Conservation (phyloP, 53 echinoderm and acorn worm species). For the Zoroaster sp. region DNA sequence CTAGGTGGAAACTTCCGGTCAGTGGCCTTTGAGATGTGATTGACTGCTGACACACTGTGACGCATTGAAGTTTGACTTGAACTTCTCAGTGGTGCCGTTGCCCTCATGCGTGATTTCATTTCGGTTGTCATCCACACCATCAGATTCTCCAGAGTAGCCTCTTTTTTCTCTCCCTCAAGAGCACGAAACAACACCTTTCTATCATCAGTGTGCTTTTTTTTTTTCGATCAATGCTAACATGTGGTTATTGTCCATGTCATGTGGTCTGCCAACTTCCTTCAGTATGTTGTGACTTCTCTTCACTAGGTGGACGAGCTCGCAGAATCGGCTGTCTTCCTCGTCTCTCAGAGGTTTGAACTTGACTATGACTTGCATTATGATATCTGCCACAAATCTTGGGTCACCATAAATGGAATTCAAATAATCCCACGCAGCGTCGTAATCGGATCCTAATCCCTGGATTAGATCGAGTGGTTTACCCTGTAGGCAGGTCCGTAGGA, state of each 20-base stretch:
- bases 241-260: constrained; percentile 70
- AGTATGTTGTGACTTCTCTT: constrained; percentile 65
- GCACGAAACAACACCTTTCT: neutral
- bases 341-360: constrained; percentile 51
- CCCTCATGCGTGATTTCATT: constrained; percentile 65
- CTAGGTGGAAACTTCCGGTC: neutral
- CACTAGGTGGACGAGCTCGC: constrained; percentile 63
- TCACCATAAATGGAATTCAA: constrained; percentile 63
- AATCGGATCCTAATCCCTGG: constrained; percentile 56
- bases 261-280: constrained; percentile 42
- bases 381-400: constrained; percentile 58
- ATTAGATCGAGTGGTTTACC: constrained; percentile 54
- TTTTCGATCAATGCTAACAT: constrained; percentile 63
- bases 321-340: constrained; percentile 59
- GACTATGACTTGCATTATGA: constrained; percentile 47
- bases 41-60: neutral
- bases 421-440: constrained; percentile 54
- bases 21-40: neutral
- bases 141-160: constrained; percentile 25
- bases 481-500: constrained; percentile 37
- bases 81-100: constrained; percentile 51
- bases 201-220: constrained; percentile 44
- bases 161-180: neutral
- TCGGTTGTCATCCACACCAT: constrained; percentile 52
- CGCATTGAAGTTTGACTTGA: neutral